Conservation (phyloP, 2,888 invertebrate species). For the Habrosyne pyritoides region DNA sequence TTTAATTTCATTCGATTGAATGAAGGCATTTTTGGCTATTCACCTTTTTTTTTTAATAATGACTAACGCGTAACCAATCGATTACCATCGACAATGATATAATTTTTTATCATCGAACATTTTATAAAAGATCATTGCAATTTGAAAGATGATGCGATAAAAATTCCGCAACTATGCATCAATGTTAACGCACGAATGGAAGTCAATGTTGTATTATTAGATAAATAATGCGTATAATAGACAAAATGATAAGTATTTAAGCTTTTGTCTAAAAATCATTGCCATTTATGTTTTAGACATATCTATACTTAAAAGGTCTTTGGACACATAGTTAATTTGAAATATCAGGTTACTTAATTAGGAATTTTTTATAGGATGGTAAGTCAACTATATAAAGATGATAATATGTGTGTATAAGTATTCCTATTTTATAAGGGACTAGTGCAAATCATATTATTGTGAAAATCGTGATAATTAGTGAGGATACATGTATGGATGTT, state of each 20-base stretch:
- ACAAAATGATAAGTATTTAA: too few relatives aligned
- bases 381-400: too few relatives aligned
- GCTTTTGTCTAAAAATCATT: not conserved
- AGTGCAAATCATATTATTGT: too few relatives aligned
- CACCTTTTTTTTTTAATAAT: slow-evolving; percentile 2
- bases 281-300: not conserved
- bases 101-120: slow-evolving; percentile 1
- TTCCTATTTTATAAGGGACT: too few relatives aligned
- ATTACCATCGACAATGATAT: slow-evolving; percentile 3
- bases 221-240: too few relatives aligned
- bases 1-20: not conserved
- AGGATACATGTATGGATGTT: too few relatives aligned
- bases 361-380: too few relatives aligned
- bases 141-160: not conserved
- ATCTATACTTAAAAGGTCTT: not conserved
- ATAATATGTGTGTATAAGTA: too few relatives aligned
- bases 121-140: not conserved
- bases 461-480: too few relatives aligned
- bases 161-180: not conserved
- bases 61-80: slow-evolving; percentile 1
- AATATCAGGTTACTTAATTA: too few relatives aligned
- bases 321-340: too few relatives aligned
- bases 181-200: slow-evolving; percentile 6
- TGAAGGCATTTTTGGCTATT: not conserved
- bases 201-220: slow-evolving; percentile 13